These are phyloP conservation scores for Prionchulus punctatus DNA, from an alignment of 2,888 invertebrate species.

Conservation along the genomic window DNA sequence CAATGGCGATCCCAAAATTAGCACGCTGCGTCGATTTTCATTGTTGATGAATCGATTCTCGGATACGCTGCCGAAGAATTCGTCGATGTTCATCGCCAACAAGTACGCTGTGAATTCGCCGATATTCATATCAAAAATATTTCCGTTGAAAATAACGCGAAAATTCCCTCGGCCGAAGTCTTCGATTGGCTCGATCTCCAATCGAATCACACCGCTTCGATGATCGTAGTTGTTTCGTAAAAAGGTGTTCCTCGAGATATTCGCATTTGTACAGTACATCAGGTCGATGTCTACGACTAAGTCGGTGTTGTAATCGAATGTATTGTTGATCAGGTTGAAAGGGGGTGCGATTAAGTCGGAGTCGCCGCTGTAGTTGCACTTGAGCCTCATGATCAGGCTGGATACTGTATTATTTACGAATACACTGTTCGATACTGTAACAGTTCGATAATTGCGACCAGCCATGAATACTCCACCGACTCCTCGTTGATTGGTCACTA, in stretches of 20 bases:
- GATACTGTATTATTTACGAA: conserved; percentile 6
- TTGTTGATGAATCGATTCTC: conserved; percentile 3
- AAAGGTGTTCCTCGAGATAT: conserved; percentile 7
- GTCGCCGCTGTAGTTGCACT: conserved; percentile 9
- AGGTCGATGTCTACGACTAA: background rate
- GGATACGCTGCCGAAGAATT: conserved; percentile 1
- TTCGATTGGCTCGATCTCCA: conserved; percentile 3
- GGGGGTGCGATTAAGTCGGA: background rate
- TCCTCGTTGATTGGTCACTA: background rate
- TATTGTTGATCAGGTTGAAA: conserved; percentile 3
- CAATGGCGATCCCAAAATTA: conserved; percentile 9
- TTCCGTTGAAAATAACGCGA: background rate
- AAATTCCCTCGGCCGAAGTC: background rate
- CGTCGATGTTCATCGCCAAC: conserved; percentile 7
- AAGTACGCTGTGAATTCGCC: conserved; percentile 11
- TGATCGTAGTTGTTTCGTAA: conserved; percentile 4
- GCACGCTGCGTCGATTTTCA: background rate
- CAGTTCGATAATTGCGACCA: background rate
- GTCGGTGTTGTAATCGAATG: conserved; percentile 5
- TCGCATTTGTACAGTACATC: conserved; percentile 5
- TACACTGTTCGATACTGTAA: background rate
- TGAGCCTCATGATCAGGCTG: conserved; percentile 2
- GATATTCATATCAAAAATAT: conserved; percentile 3
- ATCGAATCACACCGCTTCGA: conserved; percentile 7
- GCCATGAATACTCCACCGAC: conserved; percentile 2